Evolutionary conservation across 2,113 vertebrate species (phyloP).

Genomic region (Etheostoma cragini): DNA sequence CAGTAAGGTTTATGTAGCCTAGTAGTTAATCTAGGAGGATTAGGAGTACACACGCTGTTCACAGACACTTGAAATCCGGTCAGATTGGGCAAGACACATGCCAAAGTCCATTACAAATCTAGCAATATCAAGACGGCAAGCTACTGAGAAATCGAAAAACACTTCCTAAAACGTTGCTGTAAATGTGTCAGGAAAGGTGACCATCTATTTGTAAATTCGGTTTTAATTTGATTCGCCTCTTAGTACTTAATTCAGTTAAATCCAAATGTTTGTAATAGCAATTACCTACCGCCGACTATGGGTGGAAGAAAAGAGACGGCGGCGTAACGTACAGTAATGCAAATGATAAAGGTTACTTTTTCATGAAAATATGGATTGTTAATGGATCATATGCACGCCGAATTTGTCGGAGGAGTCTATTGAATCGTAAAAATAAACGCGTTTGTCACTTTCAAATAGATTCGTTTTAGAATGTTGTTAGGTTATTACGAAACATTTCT

Average conservation of each 20-base stretch:
- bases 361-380: not conserved
- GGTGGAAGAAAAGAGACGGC: no score
- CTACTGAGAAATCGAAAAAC: rapidly evolving
- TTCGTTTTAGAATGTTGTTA: not conserved
- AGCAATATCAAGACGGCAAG: not conserved
- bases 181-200: not conserved
- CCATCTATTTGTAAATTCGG: not conserved
- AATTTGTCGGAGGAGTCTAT: not conserved
- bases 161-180: not conserved
- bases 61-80: not conserved
- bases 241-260: not conserved
- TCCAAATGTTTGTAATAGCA: not conserved
- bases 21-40: conserved; percentile 71
- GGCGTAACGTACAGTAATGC: not conserved
- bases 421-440: rapidly evolving
- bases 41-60: conserved; percentile 29
- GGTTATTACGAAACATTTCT: rapidly evolving
- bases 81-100: not conserved
- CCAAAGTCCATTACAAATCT: not conserved
- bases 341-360: not conserved
- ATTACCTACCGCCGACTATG: no score
- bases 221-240: not conserved
- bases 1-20: not conserved
- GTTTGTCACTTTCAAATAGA: rapidly evolving
- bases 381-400: not conserved